These are phyloP conservation scores for Glomeris marginata DNA, from an alignment of 2,888 invertebrate genomes.

Conservation along the genomic window DNA sequence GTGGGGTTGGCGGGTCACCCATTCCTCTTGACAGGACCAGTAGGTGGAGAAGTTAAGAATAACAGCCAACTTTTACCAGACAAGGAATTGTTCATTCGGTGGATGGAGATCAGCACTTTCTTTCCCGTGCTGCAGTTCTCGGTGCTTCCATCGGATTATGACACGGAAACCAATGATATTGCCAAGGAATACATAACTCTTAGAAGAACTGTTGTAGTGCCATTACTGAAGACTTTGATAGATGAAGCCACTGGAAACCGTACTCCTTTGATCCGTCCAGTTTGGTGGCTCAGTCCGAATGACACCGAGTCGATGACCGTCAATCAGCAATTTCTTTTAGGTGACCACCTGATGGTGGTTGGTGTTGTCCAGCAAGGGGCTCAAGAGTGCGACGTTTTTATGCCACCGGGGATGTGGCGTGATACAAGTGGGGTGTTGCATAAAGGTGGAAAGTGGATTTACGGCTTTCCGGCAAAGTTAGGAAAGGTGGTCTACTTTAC, in stretches of 20 bases:
- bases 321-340: conserved; percentile 74
- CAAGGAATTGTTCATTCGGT: conserved; percentile 69
- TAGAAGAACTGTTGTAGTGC: conserved; percentile 45
- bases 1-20: conserved; percentile 86
- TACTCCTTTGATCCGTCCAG: conserved; percentile 64
- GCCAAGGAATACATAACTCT: conserved; percentile 38
- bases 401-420: conserved; percentile 84
- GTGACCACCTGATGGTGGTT: conserved; percentile 78
- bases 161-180: conserved; percentile 39
- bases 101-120: conserved; percentile 81
- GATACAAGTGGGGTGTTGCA: conserved; percentile 57
- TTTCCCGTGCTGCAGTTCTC: conserved; percentile 84
- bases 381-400: conserved; percentile 58
- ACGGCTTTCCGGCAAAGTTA: conserved; percentile 43
- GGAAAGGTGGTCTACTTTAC: conserved; percentile 21
- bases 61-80: conserved; percentile 42
- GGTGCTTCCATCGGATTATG: conserved; percentile 74
- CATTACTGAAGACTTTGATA: conserved; percentile 57
- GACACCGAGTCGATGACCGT: conserved; percentile 61
- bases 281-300: conserved; percentile 75
- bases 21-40: conserved; percentile 81
- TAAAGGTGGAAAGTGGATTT: conserved; percentile 81
- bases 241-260: conserved; percentile 66
- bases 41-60: conserved; percentile 52
- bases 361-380: conserved; percentile 59